phyloP scores from a whole-genome alignment of 2,113 vertebrate species.

The Phalacrocorax carbo region DNA sequence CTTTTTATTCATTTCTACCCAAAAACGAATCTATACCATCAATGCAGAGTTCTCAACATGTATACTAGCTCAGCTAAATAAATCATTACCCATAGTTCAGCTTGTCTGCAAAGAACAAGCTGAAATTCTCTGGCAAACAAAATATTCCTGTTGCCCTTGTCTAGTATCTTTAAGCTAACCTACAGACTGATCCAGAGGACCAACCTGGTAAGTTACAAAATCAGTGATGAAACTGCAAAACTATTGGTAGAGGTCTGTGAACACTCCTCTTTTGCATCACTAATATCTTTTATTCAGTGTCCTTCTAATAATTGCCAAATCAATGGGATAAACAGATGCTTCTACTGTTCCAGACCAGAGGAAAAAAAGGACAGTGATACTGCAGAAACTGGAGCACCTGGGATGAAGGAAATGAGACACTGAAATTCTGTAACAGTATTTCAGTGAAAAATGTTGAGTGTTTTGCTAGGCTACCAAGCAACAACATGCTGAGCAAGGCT shows the following conservation, averaged over 20 bases:
- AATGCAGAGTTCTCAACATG: background rate
- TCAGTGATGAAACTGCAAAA: background rate
- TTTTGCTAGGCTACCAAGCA: background rate
- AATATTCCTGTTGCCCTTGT: background rate
- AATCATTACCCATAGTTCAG: background rate
- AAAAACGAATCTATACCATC: background rate
- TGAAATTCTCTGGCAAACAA: background rate
- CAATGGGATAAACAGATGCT: background rate
- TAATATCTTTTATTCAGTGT: background rate
- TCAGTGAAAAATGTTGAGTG: background rate
- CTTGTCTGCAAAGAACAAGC: background rate
- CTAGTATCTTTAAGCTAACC: background rate
- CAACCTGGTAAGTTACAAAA: background rate
- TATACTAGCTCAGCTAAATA: background rate
- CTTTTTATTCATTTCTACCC: background rate
- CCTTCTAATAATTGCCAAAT: slow-evolving; percentile 29
- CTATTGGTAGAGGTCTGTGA: background rate
- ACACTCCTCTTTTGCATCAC: background rate
- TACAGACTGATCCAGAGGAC: background rate
- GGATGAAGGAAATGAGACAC: background rate
- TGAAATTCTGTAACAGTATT: background rate
- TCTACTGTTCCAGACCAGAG: background rate
- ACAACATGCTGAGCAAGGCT: background rate
- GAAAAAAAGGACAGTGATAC: background rate
- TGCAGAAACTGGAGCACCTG: background rate